A percentile compares a stretch with the other conserved stretches of the same genome.
Evolutionary conservation across 2,888 invertebrate species (phyloP).

Genomic region (Acanthoscelides obtectus): DNA sequence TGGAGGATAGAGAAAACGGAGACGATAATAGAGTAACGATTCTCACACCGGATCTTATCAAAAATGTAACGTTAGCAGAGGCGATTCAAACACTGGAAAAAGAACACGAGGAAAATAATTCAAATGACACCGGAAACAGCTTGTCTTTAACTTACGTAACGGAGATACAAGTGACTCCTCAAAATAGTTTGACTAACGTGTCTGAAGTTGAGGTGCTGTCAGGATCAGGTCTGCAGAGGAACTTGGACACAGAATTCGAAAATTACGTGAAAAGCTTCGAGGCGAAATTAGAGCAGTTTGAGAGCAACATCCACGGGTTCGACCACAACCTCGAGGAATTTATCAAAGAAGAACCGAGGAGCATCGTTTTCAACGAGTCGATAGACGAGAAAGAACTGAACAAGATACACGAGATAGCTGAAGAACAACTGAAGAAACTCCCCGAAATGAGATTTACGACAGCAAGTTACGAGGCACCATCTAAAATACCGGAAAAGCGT

Average conservation of each 20-base stretch:
- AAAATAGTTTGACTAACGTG: conserved; percentile 38
- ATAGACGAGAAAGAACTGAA: conserved; percentile 38
- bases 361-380: conserved; percentile 26
- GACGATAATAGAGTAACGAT: conserved; percentile 46
- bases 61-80: conserved; percentile 43
- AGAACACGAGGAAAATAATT: conserved; percentile 16
- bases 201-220: conserved; percentile 42
- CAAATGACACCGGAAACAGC: conserved; percentile 29
- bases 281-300: conserved; percentile 32
- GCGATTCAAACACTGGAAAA: conserved; percentile 38
- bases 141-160: conserved; percentile 59
- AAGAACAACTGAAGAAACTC: conserved; percentile 45
- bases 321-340: conserved; percentile 32
- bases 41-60: conserved; percentile 45
- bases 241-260: conserved; percentile 44
- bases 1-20: conserved; percentile 9
- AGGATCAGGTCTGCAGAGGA: conserved; percentile 42
- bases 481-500: conserved; percentile 55
- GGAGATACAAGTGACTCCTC: conserved; percentile 66
- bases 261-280: conserved; percentile 42
- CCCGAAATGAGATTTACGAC: conserved; percentile 60
- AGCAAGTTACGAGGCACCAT: conserved; percentile 56
- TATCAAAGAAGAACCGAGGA: conserved; percentile 23
- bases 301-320: conserved; percentile 36
- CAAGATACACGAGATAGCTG: conserved; percentile 45